Evolutionary conservation across 2,888 invertebrate species (phyloP), one percentile per base, ranked within the genome.

Genomic region (Anorthoa munda): DNA sequence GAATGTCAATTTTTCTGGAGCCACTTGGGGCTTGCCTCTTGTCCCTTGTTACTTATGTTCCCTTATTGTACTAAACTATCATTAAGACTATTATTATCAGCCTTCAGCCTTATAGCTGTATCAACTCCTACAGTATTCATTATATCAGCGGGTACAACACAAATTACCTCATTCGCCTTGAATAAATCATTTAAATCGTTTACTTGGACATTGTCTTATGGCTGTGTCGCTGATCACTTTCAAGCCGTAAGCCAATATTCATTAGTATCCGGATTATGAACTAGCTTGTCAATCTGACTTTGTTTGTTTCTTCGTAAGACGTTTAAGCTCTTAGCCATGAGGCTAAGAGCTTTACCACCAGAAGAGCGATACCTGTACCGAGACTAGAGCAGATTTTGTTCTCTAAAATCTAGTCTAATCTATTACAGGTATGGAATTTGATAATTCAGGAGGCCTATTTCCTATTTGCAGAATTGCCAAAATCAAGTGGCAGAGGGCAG

Each of bases 91-190:
- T 60, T 65, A 66, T 23, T 13, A 46, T 1, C 65, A 18, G 23
- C 26, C 5, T n/a, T 31, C 53, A 48, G 11, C 23, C 2, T 50
- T 23, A 50, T 31, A 66, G 21, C 48, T 66, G 18, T 21, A 60
- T 26, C n/a, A 71, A 56, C 71, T 72, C 45, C 39, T 26, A 56
- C 69, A 76, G 66, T 69, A 80, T 75, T 84, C 86, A 86, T 87
- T 85, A 86, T 83, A 82, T 65, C 71, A 84, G 69, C 75, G 80
- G 77, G 81, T 71, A 85, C 85, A 86, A 81, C 81, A 87, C 83
- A 88, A 88, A 89, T 86, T 73, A 81, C 82, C 72, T 71, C 82
- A 86, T 79, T 90, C 80, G 87, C 91, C 91, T 91, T 91, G 91
- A 84, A 82, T 84, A 87, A 86, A 89, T 88, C 86, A 88, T 77